Conservation (phyloP, 2,797 vertebrate genomes). For the Pangasius krempfi region DNA sequence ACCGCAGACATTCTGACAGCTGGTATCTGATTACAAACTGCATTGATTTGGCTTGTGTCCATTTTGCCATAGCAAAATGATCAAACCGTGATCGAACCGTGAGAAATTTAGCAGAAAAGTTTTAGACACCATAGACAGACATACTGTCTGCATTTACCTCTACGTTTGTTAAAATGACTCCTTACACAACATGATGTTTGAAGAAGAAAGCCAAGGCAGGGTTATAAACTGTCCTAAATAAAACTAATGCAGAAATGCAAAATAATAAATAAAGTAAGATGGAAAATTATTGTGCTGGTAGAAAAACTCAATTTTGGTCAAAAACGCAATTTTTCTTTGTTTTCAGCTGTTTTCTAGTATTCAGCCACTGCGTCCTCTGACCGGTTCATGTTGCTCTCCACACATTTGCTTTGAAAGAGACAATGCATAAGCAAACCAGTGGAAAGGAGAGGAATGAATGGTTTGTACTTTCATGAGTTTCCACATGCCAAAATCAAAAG, state of each 20-base stretch:
- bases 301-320: background rate
- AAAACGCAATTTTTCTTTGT: background rate
- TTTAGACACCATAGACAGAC: background rate
- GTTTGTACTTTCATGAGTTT: background rate
- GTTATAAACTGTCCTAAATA: background rate
- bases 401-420: background rate
- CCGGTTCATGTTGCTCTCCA: background rate
- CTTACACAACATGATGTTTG: background rate
- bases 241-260: background rate
- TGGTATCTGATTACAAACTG: background rate
- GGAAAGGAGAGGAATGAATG: background rate
- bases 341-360: background rate
- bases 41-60: background rate
- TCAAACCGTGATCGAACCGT: background rate
- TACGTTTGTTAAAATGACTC: background rate
- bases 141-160: background rate
- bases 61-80: background rate
- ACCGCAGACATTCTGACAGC: background rate
- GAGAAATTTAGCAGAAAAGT: background rate
- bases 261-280: background rate
- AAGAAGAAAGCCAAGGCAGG: background rate
- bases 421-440: background rate
- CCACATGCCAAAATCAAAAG: background rate
- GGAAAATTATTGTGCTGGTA: background rate
- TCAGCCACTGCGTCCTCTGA: background rate